phyloP scores from a whole-genome alignment of 2,797 vertebrate genomes.

The Micromesistius poutassou region DNA sequence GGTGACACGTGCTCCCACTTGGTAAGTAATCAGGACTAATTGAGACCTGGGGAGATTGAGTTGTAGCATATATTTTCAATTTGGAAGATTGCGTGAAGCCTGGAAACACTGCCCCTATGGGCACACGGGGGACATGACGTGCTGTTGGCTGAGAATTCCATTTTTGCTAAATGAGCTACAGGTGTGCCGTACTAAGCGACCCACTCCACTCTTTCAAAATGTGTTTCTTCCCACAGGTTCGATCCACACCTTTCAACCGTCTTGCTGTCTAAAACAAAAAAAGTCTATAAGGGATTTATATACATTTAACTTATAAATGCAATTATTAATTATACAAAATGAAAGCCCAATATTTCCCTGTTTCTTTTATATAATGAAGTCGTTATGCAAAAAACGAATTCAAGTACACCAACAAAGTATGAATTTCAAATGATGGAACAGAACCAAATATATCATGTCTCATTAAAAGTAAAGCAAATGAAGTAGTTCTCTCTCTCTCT shows the following conservation, averaged over 20 bases:
- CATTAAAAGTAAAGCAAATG: not conserved
- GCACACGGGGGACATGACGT: not conserved
- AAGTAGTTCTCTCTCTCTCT: not conserved
- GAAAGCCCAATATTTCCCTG: too few relatives aligned
- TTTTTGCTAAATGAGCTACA: not conserved
- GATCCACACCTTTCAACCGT: not conserved
- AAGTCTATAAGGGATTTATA: not conserved
- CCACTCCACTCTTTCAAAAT: not conserved
- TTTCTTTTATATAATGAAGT: not conserved
- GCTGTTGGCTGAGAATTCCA: not conserved
- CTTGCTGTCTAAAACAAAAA: not conserved
- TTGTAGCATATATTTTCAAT: slow-evolving; percentile 28
- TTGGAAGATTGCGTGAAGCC: slow-evolving; percentile 31
- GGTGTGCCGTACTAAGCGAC: not conserved
- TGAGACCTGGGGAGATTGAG: slow-evolving; percentile 65
- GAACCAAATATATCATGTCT: not conserved
- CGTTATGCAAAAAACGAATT: not conserved
- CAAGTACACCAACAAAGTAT: too few relatives aligned
- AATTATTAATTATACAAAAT: too few relatives aligned
- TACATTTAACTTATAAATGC: not conserved
- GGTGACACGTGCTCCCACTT: slow-evolving; percentile 67
- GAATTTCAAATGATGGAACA: not conserved
- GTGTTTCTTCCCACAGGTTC: not conserved
- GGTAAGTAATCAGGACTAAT: slow-evolving; percentile 75
- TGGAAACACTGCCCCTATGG: slow-evolving; percentile 4